These are phyloP conservation scores for Sigmodon hispidus DNA, from an alignment of 2,113 vertebrate genomes.

Conservation along the genomic window DNA sequence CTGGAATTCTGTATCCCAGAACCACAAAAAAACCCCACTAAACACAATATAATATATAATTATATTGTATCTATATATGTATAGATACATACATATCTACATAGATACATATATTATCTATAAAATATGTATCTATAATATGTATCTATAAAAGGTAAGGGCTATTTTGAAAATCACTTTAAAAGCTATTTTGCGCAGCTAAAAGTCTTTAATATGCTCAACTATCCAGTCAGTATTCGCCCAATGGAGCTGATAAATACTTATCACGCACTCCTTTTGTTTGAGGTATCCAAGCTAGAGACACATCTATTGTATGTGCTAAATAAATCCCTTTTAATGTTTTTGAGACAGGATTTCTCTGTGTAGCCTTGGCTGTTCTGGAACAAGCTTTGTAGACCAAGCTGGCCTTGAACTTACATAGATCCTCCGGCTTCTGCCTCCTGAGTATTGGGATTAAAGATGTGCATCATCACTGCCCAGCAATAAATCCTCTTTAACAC, in stretches of 20 bases:
- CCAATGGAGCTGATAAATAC: neutral
- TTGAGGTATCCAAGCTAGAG: neutral
- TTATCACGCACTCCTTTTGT: neutral
- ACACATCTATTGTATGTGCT: neutral
- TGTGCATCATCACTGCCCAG: neutral
- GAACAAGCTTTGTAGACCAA: neutral
- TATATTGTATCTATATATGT: too few species aligned
- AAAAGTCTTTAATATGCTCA: constrained; percentile 6
- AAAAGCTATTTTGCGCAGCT: neutral
- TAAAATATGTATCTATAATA: too few species aligned
- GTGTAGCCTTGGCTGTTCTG: neutral
- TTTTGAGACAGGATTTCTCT: neutral
- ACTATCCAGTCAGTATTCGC: neutral
- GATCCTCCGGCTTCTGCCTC: neutral
- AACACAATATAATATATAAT: too few species aligned
- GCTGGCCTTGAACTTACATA: neutral
- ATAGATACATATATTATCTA: too few species aligned
- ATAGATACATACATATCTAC: too few species aligned
- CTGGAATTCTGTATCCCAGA: neutral
- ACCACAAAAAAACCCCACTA: neutral
- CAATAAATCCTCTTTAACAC: neutral
- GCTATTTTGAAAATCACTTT: neutral
- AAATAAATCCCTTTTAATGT: neutral
- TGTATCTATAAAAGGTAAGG: neutral
- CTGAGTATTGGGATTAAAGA: neutral